Conservation (phyloP, 2,113 vertebrate species). For the Hyperopisus bebe region DNA sequence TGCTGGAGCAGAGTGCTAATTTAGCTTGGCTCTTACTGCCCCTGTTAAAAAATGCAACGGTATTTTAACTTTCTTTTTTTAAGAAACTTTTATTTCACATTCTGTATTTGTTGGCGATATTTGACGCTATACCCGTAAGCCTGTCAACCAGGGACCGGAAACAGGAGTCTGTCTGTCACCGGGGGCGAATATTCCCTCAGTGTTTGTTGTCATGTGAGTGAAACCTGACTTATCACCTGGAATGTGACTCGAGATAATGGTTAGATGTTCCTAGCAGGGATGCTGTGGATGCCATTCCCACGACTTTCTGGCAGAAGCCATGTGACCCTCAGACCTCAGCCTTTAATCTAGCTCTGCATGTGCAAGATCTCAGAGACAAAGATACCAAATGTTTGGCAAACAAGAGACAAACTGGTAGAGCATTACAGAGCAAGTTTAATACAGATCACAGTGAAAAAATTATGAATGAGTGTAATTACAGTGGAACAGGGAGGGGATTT, state of each 20-base stretch:
- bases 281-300: not conserved
- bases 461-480: not conserved
- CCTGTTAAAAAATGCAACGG: not conserved
- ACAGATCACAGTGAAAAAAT: not conserved
- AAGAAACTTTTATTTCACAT: not conserved
- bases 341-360: not conserved
- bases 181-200: not conserved
- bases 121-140: not conserved
- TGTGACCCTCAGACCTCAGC: not conserved
- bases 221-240: not conserved
- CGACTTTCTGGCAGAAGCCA: not conserved
- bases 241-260: not conserved
- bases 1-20: not conserved
- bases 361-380: not conserved
- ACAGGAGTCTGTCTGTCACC: not conserved
- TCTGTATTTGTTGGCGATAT: not conserved
- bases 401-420: not conserved
- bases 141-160: not conserved
- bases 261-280: not conserved
- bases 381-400: not conserved
- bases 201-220: slow-evolving; percentile 1
- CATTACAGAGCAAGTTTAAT: not conserved
- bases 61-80: not conserved
- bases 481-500: not conserved
- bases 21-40: not conserved